Conservation (phyloP, 2,888 invertebrate species). For the Geotrupes spiniger region DNA sequence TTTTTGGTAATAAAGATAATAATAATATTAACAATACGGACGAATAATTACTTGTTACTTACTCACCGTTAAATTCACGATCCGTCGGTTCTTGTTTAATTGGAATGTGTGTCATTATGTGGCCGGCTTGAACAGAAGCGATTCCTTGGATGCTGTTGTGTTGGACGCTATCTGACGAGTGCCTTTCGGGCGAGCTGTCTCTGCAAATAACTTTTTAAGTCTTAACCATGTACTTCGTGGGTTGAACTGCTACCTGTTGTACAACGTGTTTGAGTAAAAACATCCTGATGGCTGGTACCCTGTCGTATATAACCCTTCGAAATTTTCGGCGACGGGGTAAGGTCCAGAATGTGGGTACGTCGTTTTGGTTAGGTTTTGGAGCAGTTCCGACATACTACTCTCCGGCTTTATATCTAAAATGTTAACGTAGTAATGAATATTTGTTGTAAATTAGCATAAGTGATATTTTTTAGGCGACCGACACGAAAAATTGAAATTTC, state of each 20-base stretch:
- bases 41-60: too few relatives aligned
- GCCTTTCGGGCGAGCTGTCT: slow-evolving; percentile 13
- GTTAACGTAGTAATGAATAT: too few relatives aligned
- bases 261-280: slow-evolving; percentile 42
- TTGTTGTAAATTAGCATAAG: too few relatives aligned
- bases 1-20: too few relatives aligned
- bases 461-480: too few relatives aligned
- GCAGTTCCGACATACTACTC: slow-evolving; percentile 37
- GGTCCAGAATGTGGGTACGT: slow-evolving; percentile 28
- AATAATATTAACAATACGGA: too few relatives aligned
- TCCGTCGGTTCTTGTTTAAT: slow-evolving; percentile 47
- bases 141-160: slow-evolving; percentile 8
- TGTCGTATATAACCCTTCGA: slow-evolving; percentile 42
- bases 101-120: slow-evolving; percentile 28
- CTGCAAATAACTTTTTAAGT: background rate
- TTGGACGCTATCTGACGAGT: slow-evolving; percentile 8
- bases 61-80: slow-evolving; percentile 42
- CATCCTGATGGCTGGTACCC: slow-evolving; percentile 43
- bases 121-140: slow-evolving; percentile 8
- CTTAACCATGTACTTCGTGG: background rate
- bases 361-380: slow-evolving; percentile 41
- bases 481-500: too few relatives aligned
- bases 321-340: slow-evolving; percentile 35
- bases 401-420: slow-evolving; percentile 43
- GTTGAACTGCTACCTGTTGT: slow-evolving; percentile 35